Base-by-base conservation (phyloP, 2,113 vertebrate species). In the Lagenorhynchus albirostris region DNA sequence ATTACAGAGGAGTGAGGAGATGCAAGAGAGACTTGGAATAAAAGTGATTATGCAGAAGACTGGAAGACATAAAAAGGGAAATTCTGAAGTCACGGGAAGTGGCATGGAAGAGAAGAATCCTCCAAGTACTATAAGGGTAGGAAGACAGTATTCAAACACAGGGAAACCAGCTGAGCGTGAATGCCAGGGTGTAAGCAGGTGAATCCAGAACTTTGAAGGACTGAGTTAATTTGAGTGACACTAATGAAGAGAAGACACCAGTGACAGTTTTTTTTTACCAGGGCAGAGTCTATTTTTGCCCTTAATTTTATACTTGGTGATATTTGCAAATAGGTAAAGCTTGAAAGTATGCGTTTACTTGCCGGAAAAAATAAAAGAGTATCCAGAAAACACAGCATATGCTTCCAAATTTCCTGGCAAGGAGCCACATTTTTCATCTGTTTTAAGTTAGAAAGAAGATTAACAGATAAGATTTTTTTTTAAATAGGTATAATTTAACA, bases 401-500 rank as follows among this genome's bases (percentile, higher is more conserved):
- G 6, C 33, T 76, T 89, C 53, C 58, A 74, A 53, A 82, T 63
- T 74, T 55, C 55, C 33, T 47, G 21, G 31, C 41, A 80, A 29
- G 5, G 50, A 77, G 36, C 6, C 41, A 86, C 25, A 60, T 38
- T 96, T 95, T 92, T 71, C 55, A 89, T 88, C 13, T 50, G 23
- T 74, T 94, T 94, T 86, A 89, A 86, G 26, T 41, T 82, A 82
- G n/a, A 36, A 53, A 89, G 23, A 82, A 97, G 29, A 60, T 36
- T 70, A 82, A 71, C n/a, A 94, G 82, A 58, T 31, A 91, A 92
- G 81, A 63, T 50, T 77, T 36, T 60, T 76, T 25, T 29, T 9
- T 15, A 4, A 14, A 71, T 50, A 79, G 50, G 14, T 81, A 21
- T 67, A 91, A 83, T 96, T 86, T 95, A 85, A 50, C 2, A 33